Evolutionary conservation across 2,888 invertebrate species (phyloP).

Genomic region (Caenorhabditis panamensis): DNA sequence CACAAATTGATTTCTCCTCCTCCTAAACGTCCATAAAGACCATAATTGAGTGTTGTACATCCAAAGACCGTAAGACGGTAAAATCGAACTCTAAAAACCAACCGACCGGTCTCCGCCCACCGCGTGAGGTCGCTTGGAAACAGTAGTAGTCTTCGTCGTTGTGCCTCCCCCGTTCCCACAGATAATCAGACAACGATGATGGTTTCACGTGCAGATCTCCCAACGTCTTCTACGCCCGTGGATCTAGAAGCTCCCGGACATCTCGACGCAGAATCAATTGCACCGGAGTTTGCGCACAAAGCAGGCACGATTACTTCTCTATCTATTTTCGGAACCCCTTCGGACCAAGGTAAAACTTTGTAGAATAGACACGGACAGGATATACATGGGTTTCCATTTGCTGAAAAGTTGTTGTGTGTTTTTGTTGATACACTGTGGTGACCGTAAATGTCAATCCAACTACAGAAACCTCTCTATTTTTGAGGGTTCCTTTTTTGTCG

Average conservation of each 20-base stretch:
- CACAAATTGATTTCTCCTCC: conserved; percentile 33
- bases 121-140: conserved; percentile 36
- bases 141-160: conserved; percentile 31
- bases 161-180: conserved; percentile 14
- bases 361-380: background rate
- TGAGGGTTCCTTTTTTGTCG: background rate
- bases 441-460: background rate
- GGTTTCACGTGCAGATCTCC: conserved; percentile 53
- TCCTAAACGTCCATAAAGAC: conserved; percentile 40
- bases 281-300: conserved; percentile 35
- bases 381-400: conserved; percentile 37
- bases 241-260: conserved; percentile 25
- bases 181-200: conserved; percentile 27
- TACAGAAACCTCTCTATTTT: conserved; percentile 10
- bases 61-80: conserved; percentile 42
- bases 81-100: conserved; percentile 59
- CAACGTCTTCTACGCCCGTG: conserved; percentile 24
- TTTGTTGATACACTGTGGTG: background rate
- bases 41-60: conserved; percentile 47
- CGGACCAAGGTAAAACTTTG: conserved; percentile 58
- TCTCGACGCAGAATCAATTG: conserved; percentile 36
- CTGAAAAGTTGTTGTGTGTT: background rate
- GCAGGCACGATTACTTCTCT: conserved; percentile 61
- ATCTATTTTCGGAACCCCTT: conserved; percentile 63
- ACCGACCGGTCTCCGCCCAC: conserved; percentile 35